Conservation (phyloP, 2,797 vertebrate genomes). For the Kryptolebias ocellatus region DNA sequence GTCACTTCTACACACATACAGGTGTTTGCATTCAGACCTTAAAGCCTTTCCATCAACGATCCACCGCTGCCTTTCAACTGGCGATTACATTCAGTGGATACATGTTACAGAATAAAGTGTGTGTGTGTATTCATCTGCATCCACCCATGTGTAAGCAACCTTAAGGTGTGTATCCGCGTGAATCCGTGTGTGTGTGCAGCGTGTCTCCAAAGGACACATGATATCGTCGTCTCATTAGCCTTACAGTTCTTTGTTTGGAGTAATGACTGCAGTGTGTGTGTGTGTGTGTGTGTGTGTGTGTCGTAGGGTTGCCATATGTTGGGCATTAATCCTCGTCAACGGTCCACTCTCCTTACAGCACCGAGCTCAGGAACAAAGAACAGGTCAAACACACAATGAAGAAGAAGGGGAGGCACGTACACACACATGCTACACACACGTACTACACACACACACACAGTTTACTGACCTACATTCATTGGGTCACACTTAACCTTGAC, state of each 20-base stretch:
- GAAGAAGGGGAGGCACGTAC: not conserved
- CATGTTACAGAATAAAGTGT: conserved; percentile 52
- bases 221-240: conserved; percentile 75
- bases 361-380: conserved; percentile 73
- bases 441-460: conserved; percentile 14
- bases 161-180: conserved; percentile 44
- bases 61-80: conserved; percentile 54
- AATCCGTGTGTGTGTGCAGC: conserved; percentile 43
- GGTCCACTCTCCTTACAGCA: conserved; percentile 73
- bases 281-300: conserved; percentile 47
- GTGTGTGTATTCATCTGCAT: conserved; percentile 54
- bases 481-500: conserved; percentile 54
- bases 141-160: conserved; percentile 57
- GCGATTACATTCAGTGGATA: conserved; percentile 37
- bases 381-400: conserved; percentile 64
- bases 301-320: conserved; percentile 80
- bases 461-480: conserved; percentile 67
- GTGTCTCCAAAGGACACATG: conserved; percentile 67
- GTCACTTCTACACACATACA: conserved; percentile 39
- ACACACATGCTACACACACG: conserved; percentile 3
- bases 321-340: conserved; percentile 80
- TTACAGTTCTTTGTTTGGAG: conserved; percentile 74
- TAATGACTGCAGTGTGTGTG: conserved; percentile 68
- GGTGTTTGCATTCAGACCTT: conserved; percentile 64
- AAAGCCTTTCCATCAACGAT: conserved; percentile 65